Conservation (phyloP, 2,888 invertebrate genomes). For the Iselma pallidipennis region DNA sequence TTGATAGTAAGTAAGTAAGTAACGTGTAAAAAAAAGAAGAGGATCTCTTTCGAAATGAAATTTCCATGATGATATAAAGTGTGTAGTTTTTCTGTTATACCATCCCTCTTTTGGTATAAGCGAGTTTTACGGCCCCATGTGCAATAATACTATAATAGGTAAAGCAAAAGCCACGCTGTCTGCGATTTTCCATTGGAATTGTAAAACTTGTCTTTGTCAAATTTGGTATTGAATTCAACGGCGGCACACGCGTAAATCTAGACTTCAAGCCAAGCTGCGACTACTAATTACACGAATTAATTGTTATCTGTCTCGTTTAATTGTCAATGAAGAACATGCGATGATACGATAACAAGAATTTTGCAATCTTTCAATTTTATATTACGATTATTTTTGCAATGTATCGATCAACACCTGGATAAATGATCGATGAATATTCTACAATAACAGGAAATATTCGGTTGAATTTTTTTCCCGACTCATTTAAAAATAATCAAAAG, state of each 20-base stretch:
- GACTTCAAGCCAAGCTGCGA: slow-evolving; percentile 41
- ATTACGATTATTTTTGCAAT: no score
- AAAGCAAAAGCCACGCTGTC: slow-evolving; percentile 56
- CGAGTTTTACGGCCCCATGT: slow-evolving; percentile 36
- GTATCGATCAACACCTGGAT: background rate
- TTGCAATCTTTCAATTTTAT: background rate
- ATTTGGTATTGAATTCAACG: slow-evolving; percentile 55
- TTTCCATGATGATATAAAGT: slow-evolving; percentile 54
- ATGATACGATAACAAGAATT: background rate
- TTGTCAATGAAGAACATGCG: slow-evolving; percentile 11
- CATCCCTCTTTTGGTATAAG: slow-evolving; percentile 51
- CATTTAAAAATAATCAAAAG: no score
- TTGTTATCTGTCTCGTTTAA: slow-evolving; percentile 46
- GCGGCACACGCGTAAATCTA: slow-evolving; percentile 48
- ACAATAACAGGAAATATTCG: background rate
- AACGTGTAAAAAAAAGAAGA: slow-evolving; percentile 32
- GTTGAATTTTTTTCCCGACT: background rate
- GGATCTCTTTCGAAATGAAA: slow-evolving; percentile 40
- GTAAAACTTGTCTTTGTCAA: slow-evolving; percentile 55
- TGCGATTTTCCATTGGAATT: slow-evolving; percentile 54
- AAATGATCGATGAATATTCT: background rate
- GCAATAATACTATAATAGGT: slow-evolving; percentile 56
- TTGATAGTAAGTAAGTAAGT: no score
- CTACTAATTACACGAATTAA: slow-evolving; percentile 57
- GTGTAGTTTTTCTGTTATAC: slow-evolving; percentile 50